Evolutionary conservation across 2,113 vertebrate genomes (phyloP).

Genomic region (Hemibagrus wyckioides): DNA sequence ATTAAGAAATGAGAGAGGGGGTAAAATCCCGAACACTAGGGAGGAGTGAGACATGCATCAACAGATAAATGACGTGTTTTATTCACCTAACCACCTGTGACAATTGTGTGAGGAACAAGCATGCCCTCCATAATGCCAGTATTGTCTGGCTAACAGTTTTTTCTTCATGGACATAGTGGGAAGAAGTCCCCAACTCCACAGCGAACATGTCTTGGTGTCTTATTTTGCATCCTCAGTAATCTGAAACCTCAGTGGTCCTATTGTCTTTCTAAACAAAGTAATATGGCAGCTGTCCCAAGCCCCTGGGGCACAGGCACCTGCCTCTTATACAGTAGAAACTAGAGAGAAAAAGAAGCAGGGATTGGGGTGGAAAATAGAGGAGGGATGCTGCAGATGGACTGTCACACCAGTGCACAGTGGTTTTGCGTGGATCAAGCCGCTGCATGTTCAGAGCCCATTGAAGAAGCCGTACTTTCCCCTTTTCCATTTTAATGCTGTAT

Average conservation of each 20-base stretch:
- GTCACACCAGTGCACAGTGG: constrained; percentile 30
- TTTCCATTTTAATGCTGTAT: constrained; percentile 43
- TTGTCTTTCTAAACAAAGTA: constrained; percentile 55
- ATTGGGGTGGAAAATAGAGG: constrained; percentile 1
- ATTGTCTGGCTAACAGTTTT: constrained; percentile 52
- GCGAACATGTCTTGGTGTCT: constrained; percentile 26
- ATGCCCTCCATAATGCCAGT: constrained; percentile 46
- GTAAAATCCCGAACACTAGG: neutral
- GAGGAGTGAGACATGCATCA: constrained; percentile 14
- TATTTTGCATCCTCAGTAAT: constrained; percentile 48
- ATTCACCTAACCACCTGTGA: constrained; percentile 45
- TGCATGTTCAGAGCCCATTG: constrained; percentile 45
- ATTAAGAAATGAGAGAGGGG: constrained; percentile 7
- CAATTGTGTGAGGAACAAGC: constrained; percentile 18
- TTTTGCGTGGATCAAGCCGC: constrained; percentile 44
- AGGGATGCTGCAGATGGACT: constrained; percentile 18
- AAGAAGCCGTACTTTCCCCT: constrained; percentile 54
- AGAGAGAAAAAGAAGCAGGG: constrained; percentile 23
- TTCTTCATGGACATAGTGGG: constrained; percentile 45
- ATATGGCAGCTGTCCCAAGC: constrained; percentile 50
- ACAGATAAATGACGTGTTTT: constrained; percentile 28
- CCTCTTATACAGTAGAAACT: constrained; percentile 35
- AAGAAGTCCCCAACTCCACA: constrained; percentile 44
- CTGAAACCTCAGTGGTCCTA: constrained; percentile 41
- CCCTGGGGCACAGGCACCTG: constrained; percentile 56